A percentile compares a stretch with the other conserved stretches of the same genome.
These are phyloP conservation scores for Phoeniculus purpureus DNA, from an alignment of 2,797 vertebrate genomes.

Conservation along the genomic window DNA sequence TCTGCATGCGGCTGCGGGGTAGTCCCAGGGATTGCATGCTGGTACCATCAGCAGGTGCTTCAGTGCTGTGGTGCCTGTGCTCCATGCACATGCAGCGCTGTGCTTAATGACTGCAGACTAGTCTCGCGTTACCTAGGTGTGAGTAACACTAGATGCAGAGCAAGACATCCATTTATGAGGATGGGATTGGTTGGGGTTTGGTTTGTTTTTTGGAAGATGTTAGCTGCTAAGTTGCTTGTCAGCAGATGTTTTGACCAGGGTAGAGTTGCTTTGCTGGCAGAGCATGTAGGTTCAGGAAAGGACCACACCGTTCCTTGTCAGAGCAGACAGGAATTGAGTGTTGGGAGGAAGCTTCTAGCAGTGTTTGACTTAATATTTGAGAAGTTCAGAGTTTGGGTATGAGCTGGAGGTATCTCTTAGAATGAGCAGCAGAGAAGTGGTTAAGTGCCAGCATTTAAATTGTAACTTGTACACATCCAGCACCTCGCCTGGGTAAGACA, in stretches of 20 bases:
- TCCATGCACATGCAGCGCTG: accelerated
- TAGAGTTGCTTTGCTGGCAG: background rate
- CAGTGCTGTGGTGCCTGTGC: background rate
- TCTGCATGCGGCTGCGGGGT: background rate
- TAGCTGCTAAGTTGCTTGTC: background rate
- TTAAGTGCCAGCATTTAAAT: background rate
- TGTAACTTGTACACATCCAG: background rate
- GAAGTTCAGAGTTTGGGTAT: background rate
- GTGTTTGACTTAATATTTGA: background rate
- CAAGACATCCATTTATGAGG: accelerated
- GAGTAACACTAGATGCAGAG: background rate
- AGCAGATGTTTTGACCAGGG: background rate
- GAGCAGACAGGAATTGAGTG: background rate
- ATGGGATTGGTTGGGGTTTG: too few species aligned
- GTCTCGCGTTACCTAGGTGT: accelerated
- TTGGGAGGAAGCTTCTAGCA: background rate
- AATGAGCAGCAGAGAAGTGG: background rate
- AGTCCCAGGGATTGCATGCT: background rate
- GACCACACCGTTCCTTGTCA: accelerated
- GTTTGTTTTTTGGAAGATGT: accelerated
- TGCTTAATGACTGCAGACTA: background rate
- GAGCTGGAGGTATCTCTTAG: background rate
- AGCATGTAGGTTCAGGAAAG: accelerated
- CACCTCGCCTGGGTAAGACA: background rate
- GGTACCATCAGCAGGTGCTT: accelerated